Evolutionary conservation across 2,888 invertebrate species (phyloP).

Genomic region (Tipula helvola): DNA sequence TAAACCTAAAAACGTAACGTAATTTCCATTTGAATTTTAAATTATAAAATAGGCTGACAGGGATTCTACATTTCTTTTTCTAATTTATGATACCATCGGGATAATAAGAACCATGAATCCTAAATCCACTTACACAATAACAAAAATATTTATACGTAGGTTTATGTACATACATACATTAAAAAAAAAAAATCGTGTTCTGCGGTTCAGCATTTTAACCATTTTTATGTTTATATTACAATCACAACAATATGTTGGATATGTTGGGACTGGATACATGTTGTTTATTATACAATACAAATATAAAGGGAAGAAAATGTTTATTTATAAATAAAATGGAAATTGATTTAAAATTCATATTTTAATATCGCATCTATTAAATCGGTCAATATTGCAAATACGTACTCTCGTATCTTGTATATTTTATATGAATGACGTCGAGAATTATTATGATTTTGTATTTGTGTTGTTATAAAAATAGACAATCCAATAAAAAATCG

Average conservation of each 20-base stretch:
- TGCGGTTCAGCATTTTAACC: neutral
- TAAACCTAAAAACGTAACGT: neutral
- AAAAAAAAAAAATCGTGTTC: neutral
- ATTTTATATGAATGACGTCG: neutral
- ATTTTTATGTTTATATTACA: neutral
- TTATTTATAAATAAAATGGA: neutral
- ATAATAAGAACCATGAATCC: neutral
- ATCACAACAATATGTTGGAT: neutral
- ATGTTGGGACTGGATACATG: neutral
- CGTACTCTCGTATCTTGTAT: neutral
- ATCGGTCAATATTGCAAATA: neutral
- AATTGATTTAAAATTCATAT: neutral
- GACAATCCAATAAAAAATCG: neutral
- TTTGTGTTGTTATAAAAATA: neutral
- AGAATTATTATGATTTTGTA: neutral
- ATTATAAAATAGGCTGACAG: neutral
- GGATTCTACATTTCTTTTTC: neutral
- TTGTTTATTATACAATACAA: neutral
- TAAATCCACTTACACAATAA: neutral
- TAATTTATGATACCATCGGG: neutral
- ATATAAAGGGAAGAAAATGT: neutral
- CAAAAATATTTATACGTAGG: neutral
- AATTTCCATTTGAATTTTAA: neutral
- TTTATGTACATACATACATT: neutral
- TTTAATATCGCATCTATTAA: neutral